A percentile compares a stretch with the other conserved stretches of the same genome.
Conservation (phyloP, 2,797 vertebrate species). For the Lutjanus argentimaculatus region DNA sequence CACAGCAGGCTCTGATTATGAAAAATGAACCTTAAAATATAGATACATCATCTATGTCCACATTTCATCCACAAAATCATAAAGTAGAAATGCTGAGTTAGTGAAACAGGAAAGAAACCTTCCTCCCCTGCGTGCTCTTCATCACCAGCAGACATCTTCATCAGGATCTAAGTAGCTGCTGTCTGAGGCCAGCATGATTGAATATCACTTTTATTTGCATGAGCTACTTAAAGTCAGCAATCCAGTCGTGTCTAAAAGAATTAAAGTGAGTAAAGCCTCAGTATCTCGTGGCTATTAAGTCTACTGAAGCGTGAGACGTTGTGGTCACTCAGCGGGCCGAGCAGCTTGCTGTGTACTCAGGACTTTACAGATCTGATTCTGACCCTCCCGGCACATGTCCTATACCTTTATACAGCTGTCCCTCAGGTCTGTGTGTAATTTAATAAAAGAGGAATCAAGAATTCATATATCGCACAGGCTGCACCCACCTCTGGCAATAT, state of each 20-base stretch:
- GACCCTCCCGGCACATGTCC: constrained; percentile 43
- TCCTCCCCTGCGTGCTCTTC: constrained; percentile 13
- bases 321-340: constrained; percentile 1
- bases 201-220: constrained; percentile 64
- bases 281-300: constrained; percentile 55
- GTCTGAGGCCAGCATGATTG: constrained; percentile 38
- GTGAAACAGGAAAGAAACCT: constrained; percentile 18
- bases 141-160: constrained; percentile 58
- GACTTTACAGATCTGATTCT: constrained; percentile 38
- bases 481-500: constrained; percentile 34
- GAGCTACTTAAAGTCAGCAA: constrained; percentile 45
- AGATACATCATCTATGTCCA: constrained; percentile 30
- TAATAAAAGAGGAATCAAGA: constrained; percentile 44
- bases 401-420: constrained; percentile 17
- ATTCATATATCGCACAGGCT: constrained; percentile 50
- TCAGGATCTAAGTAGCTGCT: constrained; percentile 53
- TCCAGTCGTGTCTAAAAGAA: constrained; percentile 53
- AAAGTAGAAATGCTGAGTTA: constrained; percentile 34
- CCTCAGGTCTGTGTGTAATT: constrained; percentile 36
- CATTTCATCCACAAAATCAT: constrained; percentile 40
- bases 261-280: constrained; percentile 52
- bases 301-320: constrained; percentile 30
- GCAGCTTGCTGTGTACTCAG: constrained; percentile 13
- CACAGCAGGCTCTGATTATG: constrained; percentile 29
- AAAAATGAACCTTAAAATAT: constrained; percentile 41